Conservation (phyloP, 2,797 vertebrate species). For the Ibycter americanus region DNA sequence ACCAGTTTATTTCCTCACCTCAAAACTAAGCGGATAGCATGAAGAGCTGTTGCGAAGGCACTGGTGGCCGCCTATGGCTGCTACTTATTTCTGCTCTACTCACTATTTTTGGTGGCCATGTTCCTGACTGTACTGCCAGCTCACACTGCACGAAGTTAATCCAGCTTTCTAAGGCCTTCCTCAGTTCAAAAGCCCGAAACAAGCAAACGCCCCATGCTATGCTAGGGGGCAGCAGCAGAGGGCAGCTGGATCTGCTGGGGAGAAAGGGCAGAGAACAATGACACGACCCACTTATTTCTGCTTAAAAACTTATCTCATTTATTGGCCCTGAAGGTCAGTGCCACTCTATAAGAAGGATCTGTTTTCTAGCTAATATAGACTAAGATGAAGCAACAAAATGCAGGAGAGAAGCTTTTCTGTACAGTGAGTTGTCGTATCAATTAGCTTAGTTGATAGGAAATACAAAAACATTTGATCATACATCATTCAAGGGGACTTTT, state of each 20-base stretch:
- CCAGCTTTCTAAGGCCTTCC: not conserved
- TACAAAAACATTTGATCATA: slow-evolving; percentile 19
- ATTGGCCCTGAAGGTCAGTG: not conserved
- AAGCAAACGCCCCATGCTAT: not conserved
- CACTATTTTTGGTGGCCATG: not conserved
- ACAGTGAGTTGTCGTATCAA: not conserved
- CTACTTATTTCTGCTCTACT: not conserved
- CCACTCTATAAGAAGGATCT: not conserved
- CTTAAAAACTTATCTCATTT: not conserved
- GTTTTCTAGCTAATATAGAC: not conserved
- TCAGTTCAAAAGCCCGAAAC: not conserved
- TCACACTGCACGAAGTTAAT: not conserved
- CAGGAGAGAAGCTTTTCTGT: not conserved
- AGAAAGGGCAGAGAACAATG: not conserved
- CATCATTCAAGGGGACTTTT: slow-evolving; percentile 25
- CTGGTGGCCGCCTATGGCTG: not conserved
- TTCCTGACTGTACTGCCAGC: not conserved
- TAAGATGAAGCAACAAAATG: not conserved
- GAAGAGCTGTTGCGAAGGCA: not conserved
- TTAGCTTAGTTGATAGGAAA: slow-evolving; percentile 34
- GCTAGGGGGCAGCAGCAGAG: not conserved
- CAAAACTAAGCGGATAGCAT: not conserved
- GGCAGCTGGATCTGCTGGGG: not conserved
- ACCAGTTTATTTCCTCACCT: not conserved
- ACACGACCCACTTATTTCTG: not conserved